Conservation (phyloP, 2,888 invertebrate genomes). For the Meliscaeva auricollis region DNA sequence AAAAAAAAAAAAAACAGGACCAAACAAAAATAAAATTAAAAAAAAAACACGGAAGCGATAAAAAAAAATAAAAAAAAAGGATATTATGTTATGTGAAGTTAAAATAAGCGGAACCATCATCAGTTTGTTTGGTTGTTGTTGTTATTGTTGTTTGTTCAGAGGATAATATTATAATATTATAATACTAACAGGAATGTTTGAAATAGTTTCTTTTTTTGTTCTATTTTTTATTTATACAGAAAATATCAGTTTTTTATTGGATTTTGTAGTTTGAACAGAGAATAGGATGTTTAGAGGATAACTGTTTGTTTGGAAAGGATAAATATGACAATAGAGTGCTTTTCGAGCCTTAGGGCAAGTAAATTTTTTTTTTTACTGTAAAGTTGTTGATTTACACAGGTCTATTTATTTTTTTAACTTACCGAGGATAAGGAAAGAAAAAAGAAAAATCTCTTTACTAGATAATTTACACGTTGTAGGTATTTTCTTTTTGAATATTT, state of each 20-base stretch:
- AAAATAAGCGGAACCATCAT: constrained; percentile 44
- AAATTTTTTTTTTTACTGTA: too few species aligned
- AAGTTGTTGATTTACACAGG: too few species aligned
- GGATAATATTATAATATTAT: constrained; percentile 17
- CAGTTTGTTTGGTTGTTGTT: constrained; percentile 11
- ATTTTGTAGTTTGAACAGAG: neutral
- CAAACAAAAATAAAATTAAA: constrained; percentile 32
- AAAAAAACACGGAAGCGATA: constrained; percentile 18
- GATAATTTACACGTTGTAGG: too few species aligned
- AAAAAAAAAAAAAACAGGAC: constrained; percentile 35
- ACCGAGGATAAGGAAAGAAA: too few species aligned
- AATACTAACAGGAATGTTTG: constrained; percentile 21
- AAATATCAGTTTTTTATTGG: constrained; percentile 7
- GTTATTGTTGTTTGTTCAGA: constrained; percentile 42
- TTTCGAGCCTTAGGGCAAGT: neutral
- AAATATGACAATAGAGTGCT: constrained; percentile 4
- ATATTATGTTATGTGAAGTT: constrained; percentile 57
- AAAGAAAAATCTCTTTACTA: too few species aligned
- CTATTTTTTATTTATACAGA: neutral
- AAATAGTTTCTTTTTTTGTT: constrained; percentile 10
- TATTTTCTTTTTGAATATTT: too few species aligned
- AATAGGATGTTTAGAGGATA: neutral
- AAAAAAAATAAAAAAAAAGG: constrained; percentile 57
- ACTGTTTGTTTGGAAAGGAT: neutral
- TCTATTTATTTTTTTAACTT: too few species aligned